These are phyloP conservation scores for Thaleichthys pacificus DNA, from an alignment of 2,797 vertebrate species.

Conservation along the genomic window DNA sequence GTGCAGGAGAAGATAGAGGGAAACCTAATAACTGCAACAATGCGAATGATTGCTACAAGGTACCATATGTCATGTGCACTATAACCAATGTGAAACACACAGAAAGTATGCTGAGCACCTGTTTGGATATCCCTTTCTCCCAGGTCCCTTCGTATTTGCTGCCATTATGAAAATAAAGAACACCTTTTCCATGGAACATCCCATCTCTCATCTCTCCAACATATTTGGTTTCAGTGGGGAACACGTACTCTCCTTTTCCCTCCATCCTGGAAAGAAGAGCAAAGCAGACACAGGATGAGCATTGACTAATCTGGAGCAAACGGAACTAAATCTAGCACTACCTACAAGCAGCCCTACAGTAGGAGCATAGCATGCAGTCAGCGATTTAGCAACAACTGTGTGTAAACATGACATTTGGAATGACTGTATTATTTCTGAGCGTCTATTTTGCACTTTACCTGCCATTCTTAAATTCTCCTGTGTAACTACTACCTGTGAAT, in stretches of 20 bases:
- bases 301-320: neutral
- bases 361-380: no score
- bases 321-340: no score
- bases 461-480: slow-evolving; percentile 70
- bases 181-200: slow-evolving; percentile 90
- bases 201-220: slow-evolving; percentile 86
- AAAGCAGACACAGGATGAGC: neutral
- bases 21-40: slow-evolving; percentile 65
- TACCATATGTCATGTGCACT: slow-evolving; percentile 66
- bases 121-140: slow-evolving; percentile 77
- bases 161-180: slow-evolving; percentile 81
- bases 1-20: slow-evolving; percentile 25
- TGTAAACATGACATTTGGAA: no score
- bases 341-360: no score
- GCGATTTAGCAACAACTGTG: no score
- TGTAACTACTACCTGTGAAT: slow-evolving; percentile 75
- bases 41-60: slow-evolving; percentile 68
- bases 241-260: slow-evolving; percentile 80
- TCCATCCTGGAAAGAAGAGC: slow-evolving; percentile 80
- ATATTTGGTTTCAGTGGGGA: slow-evolving; percentile 83
- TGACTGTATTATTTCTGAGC: no score
- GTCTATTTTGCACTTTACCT: slow-evolving; percentile 70
- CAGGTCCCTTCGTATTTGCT: slow-evolving; percentile 83
- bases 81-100: slow-evolving; percentile 68
- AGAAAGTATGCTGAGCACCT: slow-evolving; percentile 71